Evolutionary conservation across 2,797 vertebrate species (phyloP), one percentile per base, ranked within the genome.

Genomic region (Malurus leucopterus): DNA sequence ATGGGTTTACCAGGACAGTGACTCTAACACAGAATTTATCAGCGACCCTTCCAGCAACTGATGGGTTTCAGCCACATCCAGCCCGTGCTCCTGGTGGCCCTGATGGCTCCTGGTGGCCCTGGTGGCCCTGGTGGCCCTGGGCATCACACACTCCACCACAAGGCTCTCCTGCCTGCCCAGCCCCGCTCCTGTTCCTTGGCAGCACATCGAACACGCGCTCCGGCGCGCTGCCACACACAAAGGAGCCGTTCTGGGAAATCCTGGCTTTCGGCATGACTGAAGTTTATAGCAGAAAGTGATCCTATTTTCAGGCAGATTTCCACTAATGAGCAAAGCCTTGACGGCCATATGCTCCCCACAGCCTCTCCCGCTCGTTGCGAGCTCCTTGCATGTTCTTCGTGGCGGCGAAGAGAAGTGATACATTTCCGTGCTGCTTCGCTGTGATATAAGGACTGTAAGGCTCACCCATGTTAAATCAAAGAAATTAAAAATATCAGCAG

Each of bases 221-320:
- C n/a, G 12, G 58, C 24, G n/a, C 36, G 46, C 62, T 74, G 68
- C 71, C 21, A 41, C 75, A 22, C 90, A 89, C 91, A 77, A 79
- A 80, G 82, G 67, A 94, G 58, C 68, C 61, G 40, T 74, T 87
- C 88, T 91, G 72, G 83, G 88, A 87, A 94, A 83, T 77, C 90
- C 91, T 91, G 89, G 78, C 75, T 92, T 88, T 89, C 67, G 62
- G 93, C 69, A 68, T 43, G 38, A 64, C 62, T 71, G 85, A 87
- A 68, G 73, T 64, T 89, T 93, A 89, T 6, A 64, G 76, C 62
- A 91, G 80, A 87, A 85, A 91, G 62, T 53, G 69, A 85, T 94
- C 85, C 85, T 79, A 71, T 83, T 89, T 72, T 85, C 83, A 91
- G 89, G 87, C 91, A 92, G 89, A 89, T 91, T 93, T 93, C 82